phyloP scores from a whole-genome alignment of 2,888 invertebrate species.

The Fragum sueziense region DNA sequence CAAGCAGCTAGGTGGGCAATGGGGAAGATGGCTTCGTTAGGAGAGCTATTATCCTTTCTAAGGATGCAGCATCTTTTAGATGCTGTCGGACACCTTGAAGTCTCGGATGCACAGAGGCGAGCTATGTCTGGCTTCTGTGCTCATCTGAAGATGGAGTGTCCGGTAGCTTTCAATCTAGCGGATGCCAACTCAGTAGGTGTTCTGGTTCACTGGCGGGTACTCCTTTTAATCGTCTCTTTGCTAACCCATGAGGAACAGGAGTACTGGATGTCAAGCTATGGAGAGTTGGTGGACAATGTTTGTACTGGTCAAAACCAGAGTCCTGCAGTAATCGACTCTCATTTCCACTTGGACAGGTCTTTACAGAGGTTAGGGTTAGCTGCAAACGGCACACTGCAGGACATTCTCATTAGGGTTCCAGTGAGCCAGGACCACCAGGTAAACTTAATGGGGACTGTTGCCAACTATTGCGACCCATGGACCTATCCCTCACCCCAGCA shows the following conservation, averaged over 20 bases:
- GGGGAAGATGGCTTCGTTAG: not conserved
- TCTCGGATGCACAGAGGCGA: not conserved
- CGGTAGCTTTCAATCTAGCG: not conserved
- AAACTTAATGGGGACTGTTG: conserved; percentile 11
- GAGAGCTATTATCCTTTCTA: not conserved
- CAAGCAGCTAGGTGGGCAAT: not conserved
- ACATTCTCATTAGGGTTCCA: not conserved
- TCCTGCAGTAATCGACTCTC: too few relatives aligned
- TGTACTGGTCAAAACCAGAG: too few relatives aligned
- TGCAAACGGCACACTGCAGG: not conserved
- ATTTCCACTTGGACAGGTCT: not conserved
- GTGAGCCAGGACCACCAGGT: not conserved
- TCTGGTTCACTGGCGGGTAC: conserved; percentile 19
- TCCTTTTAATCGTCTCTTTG: not conserved
- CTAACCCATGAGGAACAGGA: conserved; percentile 11
- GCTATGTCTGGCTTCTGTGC: not conserved
- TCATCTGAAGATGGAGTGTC: not conserved
- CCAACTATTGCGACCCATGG: conserved; percentile 14
- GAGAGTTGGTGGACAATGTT: not conserved
- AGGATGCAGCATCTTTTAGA: not conserved
- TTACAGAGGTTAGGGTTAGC: not conserved
- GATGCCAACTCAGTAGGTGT: conserved; percentile 10
- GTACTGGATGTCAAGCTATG: conserved; percentile 13
- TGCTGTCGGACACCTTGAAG: not conserved
- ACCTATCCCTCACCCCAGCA: not conserved